Percentiles rank a stretch among this genome's conserved stretches.
Evolutionary conservation across 2,113 vertebrate genomes (phyloP).

Genomic region (Pipra filicauda): DNA sequence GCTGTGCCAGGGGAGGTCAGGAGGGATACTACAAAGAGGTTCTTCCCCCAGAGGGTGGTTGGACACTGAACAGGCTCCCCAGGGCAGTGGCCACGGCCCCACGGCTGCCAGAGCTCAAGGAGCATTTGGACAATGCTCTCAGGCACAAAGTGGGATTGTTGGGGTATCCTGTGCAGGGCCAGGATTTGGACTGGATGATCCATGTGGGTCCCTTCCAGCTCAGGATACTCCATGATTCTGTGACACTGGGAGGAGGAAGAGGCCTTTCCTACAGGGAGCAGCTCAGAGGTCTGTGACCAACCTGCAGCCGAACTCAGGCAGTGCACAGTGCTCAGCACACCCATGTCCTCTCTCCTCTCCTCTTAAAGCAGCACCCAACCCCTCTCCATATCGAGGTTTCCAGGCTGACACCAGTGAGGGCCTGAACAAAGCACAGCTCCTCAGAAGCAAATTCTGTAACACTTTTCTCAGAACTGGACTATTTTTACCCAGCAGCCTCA

Average conservation of each 20-base stretch:
- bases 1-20: neutral
- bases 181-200: fast-evolving
- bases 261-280: neutral
- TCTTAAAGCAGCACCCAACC: neutral
- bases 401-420: neutral
- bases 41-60: neutral
- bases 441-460: neutral
- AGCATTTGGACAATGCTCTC: fast-evolving
- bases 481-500: neutral
- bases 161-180: neutral
- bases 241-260: neutral
- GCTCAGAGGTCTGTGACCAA: neutral
- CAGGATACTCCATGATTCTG: neutral
- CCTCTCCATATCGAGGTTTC: neutral
- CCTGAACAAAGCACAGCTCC: neutral
- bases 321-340: neutral
- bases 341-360: neutral
- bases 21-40: neutral
- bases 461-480: neutral
- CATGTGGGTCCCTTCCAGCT: neutral
- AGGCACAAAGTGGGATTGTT: neutral
- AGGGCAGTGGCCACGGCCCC: fast-evolving
- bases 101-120: neutral
- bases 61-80: neutral
- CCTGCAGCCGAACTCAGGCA: neutral